These are phyloP conservation scores for Nycteola revayana DNA, from an alignment of 2,888 invertebrate genomes.

Conservation along the genomic window DNA sequence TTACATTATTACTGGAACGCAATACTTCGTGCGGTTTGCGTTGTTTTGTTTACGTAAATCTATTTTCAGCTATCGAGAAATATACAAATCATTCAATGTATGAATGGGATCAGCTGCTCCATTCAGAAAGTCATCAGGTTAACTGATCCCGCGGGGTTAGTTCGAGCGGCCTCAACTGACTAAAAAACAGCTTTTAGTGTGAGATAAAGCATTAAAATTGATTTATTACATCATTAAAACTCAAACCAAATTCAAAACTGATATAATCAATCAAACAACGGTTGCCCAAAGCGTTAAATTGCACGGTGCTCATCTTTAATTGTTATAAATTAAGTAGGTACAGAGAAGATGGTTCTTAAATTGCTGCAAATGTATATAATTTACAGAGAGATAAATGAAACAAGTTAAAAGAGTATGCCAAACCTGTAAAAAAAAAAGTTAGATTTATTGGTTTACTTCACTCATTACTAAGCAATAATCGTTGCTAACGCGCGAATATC, in stretches of 20 bases:
- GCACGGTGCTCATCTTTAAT: slow-evolving; percentile 27
- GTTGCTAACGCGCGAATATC: slow-evolving; percentile 47
- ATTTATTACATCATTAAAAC: too few relatives aligned
- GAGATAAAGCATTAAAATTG: too few relatives aligned
- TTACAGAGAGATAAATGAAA: slow-evolving; percentile 29
- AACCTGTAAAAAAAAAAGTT: slow-evolving; percentile 13
- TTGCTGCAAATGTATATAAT: slow-evolving; percentile 26
- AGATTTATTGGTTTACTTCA: slow-evolving; percentile 27
- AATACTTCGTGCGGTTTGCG: too few relatives aligned
- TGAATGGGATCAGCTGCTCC: too few relatives aligned
- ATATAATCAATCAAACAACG: slow-evolving; percentile 14
- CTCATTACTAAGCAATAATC: slow-evolving; percentile 24
- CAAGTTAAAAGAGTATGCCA: slow-evolving; percentile 26
- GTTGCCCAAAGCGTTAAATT: slow-evolving; percentile 27
- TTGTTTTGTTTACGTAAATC: too few relatives aligned
- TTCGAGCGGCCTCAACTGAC: too few relatives aligned
- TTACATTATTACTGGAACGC: too few relatives aligned
- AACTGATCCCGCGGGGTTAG: too few relatives aligned
- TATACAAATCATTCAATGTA: too few relatives aligned
- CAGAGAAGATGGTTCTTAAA: slow-evolving; percentile 35
- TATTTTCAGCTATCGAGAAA: too few relatives aligned
- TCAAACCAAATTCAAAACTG: neutral
- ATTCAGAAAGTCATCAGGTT: too few relatives aligned
- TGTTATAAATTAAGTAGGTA: slow-evolving; percentile 23
- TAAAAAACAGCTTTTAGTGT: too few relatives aligned